phyloP scores from a whole-genome alignment of 2,888 invertebrate species.

The Nineta flava region DNA sequence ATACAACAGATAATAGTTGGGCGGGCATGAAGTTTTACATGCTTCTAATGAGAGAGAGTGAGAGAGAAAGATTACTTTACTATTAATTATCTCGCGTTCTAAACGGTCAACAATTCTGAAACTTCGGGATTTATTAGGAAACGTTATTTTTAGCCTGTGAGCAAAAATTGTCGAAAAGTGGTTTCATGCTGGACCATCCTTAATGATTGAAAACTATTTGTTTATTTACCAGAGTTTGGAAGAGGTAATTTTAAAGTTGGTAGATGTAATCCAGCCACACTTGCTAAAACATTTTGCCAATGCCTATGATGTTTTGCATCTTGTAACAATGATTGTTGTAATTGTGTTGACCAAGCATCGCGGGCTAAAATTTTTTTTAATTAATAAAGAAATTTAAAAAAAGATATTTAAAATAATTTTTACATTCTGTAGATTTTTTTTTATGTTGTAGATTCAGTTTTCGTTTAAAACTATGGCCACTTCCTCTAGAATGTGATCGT shows the following conservation, averaged over 20 bases:
- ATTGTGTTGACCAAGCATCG: slow-evolving; percentile 14
- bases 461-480: slow-evolving; percentile 22
- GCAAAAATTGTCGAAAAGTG: no score
- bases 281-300: slow-evolving; percentile 79
- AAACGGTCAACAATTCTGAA: no score
- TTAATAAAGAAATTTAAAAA: not conserved
- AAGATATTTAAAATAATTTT: not conserved
- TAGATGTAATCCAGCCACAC: slow-evolving; percentile 67
- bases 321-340: slow-evolving; percentile 21
- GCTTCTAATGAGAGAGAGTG: no score
- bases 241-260: slow-evolving; percentile 52
- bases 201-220: slow-evolving; percentile 13
- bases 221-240: slow-evolving; percentile 33
- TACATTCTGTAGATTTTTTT: slow-evolving; percentile 3
- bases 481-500: slow-evolving; percentile 20
- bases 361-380: slow-evolving; percentile 10
- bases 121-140: no score
- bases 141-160: no score
- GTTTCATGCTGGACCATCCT: no score
- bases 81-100: no score
- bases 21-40: no score
- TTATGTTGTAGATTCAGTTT: slow-evolving; percentile 12
- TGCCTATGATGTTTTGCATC: slow-evolving; percentile 78
- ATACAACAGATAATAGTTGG: no score
- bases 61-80: no score